A percentile compares a stretch with the other conserved stretches of the same genome.
These are phyloP conservation scores for Theocolax elegans DNA, from an alignment of 1,140 invertebrate genomes.

Conservation along the genomic window DNA sequence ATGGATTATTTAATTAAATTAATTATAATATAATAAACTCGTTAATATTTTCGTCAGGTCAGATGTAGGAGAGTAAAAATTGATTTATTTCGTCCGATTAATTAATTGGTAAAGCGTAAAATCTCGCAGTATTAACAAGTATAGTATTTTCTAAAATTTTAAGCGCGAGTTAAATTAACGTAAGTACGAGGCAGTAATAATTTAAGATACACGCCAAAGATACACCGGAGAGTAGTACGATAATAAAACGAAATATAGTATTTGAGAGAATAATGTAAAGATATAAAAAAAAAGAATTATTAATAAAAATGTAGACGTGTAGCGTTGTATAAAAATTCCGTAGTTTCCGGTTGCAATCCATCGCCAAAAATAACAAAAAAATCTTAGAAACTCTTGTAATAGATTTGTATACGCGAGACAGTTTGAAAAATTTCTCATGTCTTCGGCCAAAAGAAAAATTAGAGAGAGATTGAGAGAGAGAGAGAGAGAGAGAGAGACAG, in stretches of 20 bases:
- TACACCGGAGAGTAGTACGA: conserved; percentile 47
- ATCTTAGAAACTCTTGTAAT: neutral
- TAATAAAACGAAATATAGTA: conserved; percentile 13
- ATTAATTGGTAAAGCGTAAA: too few relatives aligned
- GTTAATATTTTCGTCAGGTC: too few relatives aligned
- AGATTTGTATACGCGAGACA: neutral
- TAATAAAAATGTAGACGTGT: conserved; percentile 5
- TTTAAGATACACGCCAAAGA: conserved; percentile 51
- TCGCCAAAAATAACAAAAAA: conserved; percentile 34
- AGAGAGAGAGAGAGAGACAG: too few relatives aligned
- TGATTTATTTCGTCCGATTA: too few relatives aligned
- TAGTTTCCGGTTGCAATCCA: conserved; percentile 21
- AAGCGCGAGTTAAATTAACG: neutral
- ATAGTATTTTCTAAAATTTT: conserved; percentile 36
- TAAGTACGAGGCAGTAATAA: conserved; percentile 3
- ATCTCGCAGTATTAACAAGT: conserved; percentile 39
- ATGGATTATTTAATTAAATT: too few relatives aligned
- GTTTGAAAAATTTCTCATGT: conserved; percentile 2
- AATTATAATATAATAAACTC: too few relatives aligned
- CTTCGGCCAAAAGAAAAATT: conserved; percentile 21
- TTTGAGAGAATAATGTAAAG: neutral
- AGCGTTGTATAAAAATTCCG: conserved; percentile 5
- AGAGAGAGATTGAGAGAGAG: neutral
- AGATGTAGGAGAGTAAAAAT: too few relatives aligned
- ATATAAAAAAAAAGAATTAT: conserved; percentile 15